phyloP scores from a whole-genome alignment of 2,888 invertebrate species.

The Ferrisia virgata region DNA sequence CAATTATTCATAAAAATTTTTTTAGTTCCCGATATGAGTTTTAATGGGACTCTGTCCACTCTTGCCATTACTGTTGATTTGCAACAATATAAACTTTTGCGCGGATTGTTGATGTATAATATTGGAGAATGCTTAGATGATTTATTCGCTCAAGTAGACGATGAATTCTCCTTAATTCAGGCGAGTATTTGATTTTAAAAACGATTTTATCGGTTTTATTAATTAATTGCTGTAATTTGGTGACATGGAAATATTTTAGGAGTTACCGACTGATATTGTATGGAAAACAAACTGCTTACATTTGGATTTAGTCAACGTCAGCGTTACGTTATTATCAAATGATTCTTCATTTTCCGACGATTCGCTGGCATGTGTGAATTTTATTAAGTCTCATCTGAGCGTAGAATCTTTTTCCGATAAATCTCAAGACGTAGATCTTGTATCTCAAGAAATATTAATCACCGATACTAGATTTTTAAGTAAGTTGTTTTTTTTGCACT shows the following conservation, averaged over 20 bases:
- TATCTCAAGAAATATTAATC: constrained; percentile 84
- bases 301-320: constrained; percentile 82
- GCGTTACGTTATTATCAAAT: constrained; percentile 66
- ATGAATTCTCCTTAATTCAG: constrained; percentile 21
- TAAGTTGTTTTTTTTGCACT: constrained; percentile 49
- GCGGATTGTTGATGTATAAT: constrained; percentile 84
- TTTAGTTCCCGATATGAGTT: constrained; percentile 74
- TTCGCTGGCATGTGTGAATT: constrained; percentile 79
- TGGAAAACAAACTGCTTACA: constrained; percentile 78
- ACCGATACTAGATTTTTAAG: constrained; percentile 70
- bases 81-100: constrained; percentile 80
- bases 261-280: constrained; percentile 52
- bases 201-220: background rate
- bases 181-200: background rate
- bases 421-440: constrained; percentile 86
- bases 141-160: constrained; percentile 52
- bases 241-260: background rate
- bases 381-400: constrained; percentile 82
- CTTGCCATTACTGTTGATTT: constrained; percentile 78
- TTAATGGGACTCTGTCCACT: constrained; percentile 80
- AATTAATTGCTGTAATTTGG: background rate
- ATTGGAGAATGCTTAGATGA: constrained; percentile 80
- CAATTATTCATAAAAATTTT: background rate
- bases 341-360: constrained; percentile 57
- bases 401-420: constrained; percentile 84